A percentile compares a stretch with the other conserved stretches of the same genome.
Evolutionary conservation across 2,888 invertebrate species (phyloP).

Genomic region (Laothoe populi): DNA sequence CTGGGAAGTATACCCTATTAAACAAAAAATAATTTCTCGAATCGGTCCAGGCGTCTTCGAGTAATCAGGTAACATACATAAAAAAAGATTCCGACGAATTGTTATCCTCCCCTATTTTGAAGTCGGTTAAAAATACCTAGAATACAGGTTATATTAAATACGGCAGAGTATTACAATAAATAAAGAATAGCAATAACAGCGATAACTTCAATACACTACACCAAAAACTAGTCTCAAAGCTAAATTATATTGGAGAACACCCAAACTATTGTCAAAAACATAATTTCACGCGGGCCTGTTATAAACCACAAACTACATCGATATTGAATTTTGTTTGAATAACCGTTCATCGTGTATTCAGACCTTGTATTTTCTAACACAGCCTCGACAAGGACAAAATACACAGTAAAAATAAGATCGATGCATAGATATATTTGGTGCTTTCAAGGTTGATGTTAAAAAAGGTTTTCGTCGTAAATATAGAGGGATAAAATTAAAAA

Average conservation of each 20-base stretch:
- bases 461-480: background rate
- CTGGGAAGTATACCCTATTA: no score
- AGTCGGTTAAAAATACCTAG: no score
- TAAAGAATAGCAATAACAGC: no score
- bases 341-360: constrained; percentile 7
- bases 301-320: constrained; percentile 18
- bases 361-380: constrained; percentile 12
- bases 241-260: background rate
- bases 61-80: no score
- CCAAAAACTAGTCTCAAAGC: no score
- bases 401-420: constrained; percentile 14
- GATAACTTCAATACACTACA: no score
- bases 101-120: no score
- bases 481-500: background rate
- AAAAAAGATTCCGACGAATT: no score
- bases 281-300: constrained; percentile 3
- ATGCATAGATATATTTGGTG: constrained; percentile 4
- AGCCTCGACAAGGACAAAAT: constrained; percentile 11
- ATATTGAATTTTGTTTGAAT: constrained; percentile 15
- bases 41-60: no score
- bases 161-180: no score
- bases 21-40: no score
- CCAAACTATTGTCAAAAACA: background rate
- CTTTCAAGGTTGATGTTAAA: background rate
- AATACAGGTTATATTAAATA: no score